Conservation (phyloP, 37 sponge, comb jelly and placozoan genomes). For the Tethya wilhelma region DNA sequence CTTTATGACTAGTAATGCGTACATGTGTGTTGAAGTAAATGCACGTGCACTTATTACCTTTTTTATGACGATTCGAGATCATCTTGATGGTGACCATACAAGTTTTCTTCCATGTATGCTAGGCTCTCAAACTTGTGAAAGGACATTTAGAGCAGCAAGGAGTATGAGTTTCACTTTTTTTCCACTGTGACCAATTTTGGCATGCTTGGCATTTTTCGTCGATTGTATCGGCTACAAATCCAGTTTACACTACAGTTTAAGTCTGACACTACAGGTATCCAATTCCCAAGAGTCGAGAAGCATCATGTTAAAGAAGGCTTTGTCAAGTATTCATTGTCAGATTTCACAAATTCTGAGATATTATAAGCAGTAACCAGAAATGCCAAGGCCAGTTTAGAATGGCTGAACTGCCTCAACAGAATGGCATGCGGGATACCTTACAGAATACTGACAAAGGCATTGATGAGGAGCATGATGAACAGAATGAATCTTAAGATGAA, state of each 20-base stretch:
- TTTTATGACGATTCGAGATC: constrained; percentile 16
- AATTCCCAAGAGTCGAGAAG: constrained; percentile 15
- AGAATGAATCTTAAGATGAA: not conserved
- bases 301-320: constrained; percentile 20
- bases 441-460: too few species aligned
- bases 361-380: not conserved
- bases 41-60: constrained; percentile 53
- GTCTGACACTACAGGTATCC: constrained; percentile 15
- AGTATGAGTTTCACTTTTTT: constrained; percentile 53
- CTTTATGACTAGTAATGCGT: constrained; percentile 53
- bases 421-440: too few species aligned
- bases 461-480: too few species aligned
- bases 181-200: constrained; percentile 60
- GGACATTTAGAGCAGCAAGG: constrained; percentile 49
- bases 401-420: constrained; percentile 1
- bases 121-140: constrained; percentile 68
- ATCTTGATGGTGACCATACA: not conserved
- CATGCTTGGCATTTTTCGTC: constrained; percentile 52
- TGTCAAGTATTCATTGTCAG: too few species aligned
- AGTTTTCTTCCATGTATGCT: constrained; percentile 49
- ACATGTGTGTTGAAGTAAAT: constrained; percentile 56
- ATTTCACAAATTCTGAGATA: too few species aligned
- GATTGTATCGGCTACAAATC: constrained; percentile 47
- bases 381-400: not conserved
- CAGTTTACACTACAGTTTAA: constrained; percentile 29